Base-by-base conservation (phyloP, 2,888 invertebrate genomes). In the Laothoe populi region DNA sequence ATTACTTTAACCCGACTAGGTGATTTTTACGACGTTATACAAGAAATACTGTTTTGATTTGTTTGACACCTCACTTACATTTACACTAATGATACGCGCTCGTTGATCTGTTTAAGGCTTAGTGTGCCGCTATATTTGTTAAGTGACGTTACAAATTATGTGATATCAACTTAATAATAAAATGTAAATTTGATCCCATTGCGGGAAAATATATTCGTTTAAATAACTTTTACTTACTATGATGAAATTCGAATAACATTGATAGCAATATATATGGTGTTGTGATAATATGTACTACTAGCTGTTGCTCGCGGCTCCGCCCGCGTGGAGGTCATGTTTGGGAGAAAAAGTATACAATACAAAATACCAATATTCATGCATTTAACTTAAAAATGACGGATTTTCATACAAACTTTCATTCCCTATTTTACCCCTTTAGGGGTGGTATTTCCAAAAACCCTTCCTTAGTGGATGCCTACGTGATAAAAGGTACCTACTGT, bases 1-100 rank as follows among this genome's bases (percentile, higher is more conserved):
- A 82, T 75, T 73, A 79, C 78, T 80, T 82, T 78, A 79, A 79
- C 73, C 69, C 40, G 49, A 59, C 40, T 57, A 53, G 53, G 24
- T 60, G 63, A 63, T 60, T 60, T 63, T 63, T 60, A 63, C 69
- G 68, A 69, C 70, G 62, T 63, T 31, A 48, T 64, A 62, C 67
- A 77, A 78, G 77, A 81, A 74, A 76, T 72, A 72, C 70, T 78
- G 71, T 79, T 78, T 78, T 79, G 74, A 81, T 79, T 76, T 74
- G 73, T 78, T 72, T 73, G 78, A 81, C 78, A 79, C 69, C 64
- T 64, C 61, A 68, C 70, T 71, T 70, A 70, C 69, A 67, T 69
- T 71, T 59, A 61, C 53, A 46, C 57, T 65, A 66, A 62, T 66
- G 64, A 64, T 63, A 65, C 61, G 61, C 42, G 48, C 24, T 8